Base-by-base conservation (phyloP, 2,113 vertebrate genomes). In the Tachysurus vachellii region DNA sequence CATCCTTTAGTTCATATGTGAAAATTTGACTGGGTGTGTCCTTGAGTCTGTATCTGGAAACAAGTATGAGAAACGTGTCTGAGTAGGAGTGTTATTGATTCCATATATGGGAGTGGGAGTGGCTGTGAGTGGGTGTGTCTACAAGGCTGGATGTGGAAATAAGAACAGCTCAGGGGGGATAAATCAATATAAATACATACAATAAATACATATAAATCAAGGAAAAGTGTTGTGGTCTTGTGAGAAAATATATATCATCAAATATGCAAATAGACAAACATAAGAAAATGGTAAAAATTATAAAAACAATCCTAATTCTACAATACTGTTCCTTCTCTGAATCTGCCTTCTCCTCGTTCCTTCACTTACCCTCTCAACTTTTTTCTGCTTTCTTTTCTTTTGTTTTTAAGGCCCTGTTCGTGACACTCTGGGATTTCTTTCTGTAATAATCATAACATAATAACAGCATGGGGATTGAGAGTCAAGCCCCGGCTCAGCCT, bases 401-500 rank as follows among this genome's bases (percentile, higher is more conserved):
- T 42, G 44, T 9, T 28, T 64, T 28, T 76, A 12, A 79, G 84
- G 17, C 68, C 28, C 4, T 90, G 54, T 44, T 23, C 6, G 16
- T 70, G 8, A 44, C 11, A 5, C 84, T 79, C 87, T 44, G 62
- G 68, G 3, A 9, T 68, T 23, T 82, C 76, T 77, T 3, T 3
- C 13, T 68, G 14, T 68, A 14, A n/a, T 31, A 85, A 62, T 73
- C 47, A 50, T 5, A 50, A 61, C 14, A 23, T 44, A 64, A 64
- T 77, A 81, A n/a, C 83, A 21, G 50, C 44, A 96, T 96, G 95
- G 91, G 92, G 83, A 82, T 86, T 0, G 86, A 93, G 23, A 92
- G 93, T 70, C 94, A 95, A 91, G 91, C 92, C 11, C 80, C 77
- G 0, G 10, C 61, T 0, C 89, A 87, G 53, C 88, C 86, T n/a